These are phyloP conservation scores for Hirundo rustica DNA, from an alignment of 2,797 vertebrate genomes.

Conservation along the genomic window DNA sequence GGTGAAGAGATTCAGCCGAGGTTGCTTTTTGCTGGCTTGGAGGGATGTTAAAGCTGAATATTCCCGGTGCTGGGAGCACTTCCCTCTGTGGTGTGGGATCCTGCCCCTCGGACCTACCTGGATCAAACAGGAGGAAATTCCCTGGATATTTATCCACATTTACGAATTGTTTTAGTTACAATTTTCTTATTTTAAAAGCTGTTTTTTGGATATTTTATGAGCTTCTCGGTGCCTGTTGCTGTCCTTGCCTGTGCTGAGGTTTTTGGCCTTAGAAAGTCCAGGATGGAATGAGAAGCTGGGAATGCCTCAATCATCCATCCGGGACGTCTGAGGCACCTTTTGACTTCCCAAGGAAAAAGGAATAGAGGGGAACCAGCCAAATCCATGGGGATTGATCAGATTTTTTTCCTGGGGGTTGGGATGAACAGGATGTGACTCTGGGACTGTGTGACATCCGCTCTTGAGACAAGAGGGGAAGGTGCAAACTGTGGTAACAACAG, in stretches of 20 bases:
- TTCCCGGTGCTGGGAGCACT: rapidly evolving
- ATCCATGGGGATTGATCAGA: neutral
- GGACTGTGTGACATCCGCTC: no score
- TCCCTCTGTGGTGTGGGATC: neutral
- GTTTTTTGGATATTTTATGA: neutral
- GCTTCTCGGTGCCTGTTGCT: neutral
- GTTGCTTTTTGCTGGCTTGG: neutral
- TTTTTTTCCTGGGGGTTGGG: neutral
- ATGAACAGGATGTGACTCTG: neutral
- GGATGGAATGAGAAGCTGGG: neutral
- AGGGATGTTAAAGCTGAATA: neutral
- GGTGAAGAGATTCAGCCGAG: neutral
- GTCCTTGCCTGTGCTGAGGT: neutral
- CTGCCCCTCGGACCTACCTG: neutral
- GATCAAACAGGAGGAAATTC: neutral
- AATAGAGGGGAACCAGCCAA: neutral
- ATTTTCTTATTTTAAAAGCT: neutral
- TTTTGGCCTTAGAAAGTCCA: neutral
- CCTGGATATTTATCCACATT: neutral
- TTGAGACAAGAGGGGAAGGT: neutral
- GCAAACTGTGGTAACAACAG: neutral
- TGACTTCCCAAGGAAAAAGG: neutral
- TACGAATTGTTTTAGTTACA: neutral
- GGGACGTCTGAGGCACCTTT: neutral
- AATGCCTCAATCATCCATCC: neutral